Evolutionary conservation across 2,888 invertebrate species (phyloP).

Genomic region (Tetheella fluctuosa): DNA sequence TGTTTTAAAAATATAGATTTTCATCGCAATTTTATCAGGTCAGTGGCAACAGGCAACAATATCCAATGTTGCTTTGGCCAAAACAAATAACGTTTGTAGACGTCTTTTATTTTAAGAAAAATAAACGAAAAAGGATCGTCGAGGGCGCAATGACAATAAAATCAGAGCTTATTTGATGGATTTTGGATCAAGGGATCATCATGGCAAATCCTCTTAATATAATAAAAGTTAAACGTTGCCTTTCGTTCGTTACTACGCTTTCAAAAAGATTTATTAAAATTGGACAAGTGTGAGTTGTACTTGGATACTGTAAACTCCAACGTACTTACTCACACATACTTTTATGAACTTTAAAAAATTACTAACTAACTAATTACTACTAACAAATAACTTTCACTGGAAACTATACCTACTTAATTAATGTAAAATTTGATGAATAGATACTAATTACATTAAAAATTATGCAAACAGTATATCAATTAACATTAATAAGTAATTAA

Average conservation of each 20-base stretch:
- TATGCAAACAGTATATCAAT: not conserved
- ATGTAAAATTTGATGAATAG: not conserved
- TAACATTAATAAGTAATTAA: not conserved
- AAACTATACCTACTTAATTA: not conserved
- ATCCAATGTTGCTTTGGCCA: not conserved
- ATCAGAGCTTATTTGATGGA: conserved; percentile 3
- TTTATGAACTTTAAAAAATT: too few relatives aligned
- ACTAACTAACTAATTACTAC: too few relatives aligned
- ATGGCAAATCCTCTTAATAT: not conserved
- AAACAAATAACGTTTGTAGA: conserved; percentile 3
- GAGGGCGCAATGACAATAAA: conserved; percentile 6
- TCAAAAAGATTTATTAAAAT: conserved; percentile 3
- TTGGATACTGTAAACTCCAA: not conserved
- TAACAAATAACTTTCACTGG: not conserved
- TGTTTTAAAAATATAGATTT: not conserved
- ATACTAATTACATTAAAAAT: not conserved
- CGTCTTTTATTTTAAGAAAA: conserved; percentile 5
- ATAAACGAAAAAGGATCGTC: conserved; percentile 9
- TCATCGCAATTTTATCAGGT: not conserved
- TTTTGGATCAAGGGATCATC: conserved; percentile 4
- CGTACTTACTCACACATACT: too few relatives aligned
- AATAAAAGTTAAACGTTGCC: conserved; percentile 5
- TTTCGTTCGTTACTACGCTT: conserved; percentile 6
- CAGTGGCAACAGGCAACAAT: not conserved
- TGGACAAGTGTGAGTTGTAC: not conserved